phyloP scores from a whole-genome alignment of 2,113 vertebrate genomes.

The Osmerus eperlanus region DNA sequence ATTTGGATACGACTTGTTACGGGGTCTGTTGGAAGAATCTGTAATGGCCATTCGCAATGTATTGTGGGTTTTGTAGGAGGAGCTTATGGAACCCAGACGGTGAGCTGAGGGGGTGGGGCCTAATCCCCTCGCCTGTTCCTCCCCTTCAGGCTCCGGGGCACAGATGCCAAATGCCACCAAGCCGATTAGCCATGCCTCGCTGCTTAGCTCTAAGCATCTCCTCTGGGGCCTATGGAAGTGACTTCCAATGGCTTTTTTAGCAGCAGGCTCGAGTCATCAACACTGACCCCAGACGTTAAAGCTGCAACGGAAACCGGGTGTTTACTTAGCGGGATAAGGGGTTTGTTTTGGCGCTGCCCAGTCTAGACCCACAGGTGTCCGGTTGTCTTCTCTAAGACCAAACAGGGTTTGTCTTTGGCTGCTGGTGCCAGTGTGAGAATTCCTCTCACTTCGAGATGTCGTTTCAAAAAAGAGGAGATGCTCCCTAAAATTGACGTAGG shows the following conservation, averaged over 20 bases:
- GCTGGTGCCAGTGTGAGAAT: no score
- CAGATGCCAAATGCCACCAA: slow-evolving; percentile 60
- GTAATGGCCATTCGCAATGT: background rate
- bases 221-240: slow-evolving; percentile 26
- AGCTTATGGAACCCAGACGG: background rate
- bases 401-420: no score
- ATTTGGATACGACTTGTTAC: no score
- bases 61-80: background rate
- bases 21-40: no score
- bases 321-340: no score
- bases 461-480: no score
- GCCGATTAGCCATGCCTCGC: slow-evolving; percentile 54
- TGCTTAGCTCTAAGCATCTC: slow-evolving; percentile 48
- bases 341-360: no score
- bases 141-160: slow-evolving; percentile 27
- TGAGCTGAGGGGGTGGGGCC: background rate
- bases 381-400: no score
- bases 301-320: no score
- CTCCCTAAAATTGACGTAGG: no score
- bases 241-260: background rate
- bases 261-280: background rate
- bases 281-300: background rate
- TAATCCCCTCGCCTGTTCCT: slow-evolving; percentile 5
- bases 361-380: no score
- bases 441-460: no score